Evolutionary conservation across 1,140 invertebrate genomes (phyloP).

Genomic region (Saccostrea glomerata): DNA sequence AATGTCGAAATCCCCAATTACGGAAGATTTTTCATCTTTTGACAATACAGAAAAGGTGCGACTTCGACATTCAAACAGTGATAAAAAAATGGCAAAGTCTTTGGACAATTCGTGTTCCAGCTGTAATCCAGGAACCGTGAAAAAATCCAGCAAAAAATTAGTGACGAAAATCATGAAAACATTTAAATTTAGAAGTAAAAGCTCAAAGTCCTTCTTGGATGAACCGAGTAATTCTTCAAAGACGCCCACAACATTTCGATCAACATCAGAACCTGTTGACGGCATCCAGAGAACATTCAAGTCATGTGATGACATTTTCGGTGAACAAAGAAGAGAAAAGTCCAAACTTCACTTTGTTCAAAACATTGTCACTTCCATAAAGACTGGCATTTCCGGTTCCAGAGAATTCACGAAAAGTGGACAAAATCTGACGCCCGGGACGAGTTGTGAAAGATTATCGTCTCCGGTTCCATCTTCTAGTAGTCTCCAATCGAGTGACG

Average conservation of each 20-base stretch:
- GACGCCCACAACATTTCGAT: neutral
- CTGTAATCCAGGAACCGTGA: constrained; percentile 8
- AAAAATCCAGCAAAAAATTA: constrained; percentile 21
- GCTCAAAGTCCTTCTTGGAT: neutral
- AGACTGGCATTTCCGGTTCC: neutral
- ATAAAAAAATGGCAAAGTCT: constrained; percentile 1
- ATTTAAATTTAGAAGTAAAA: constrained; percentile 10
- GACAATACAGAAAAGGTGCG: neutral
- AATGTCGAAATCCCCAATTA: neutral
- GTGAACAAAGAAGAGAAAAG: constrained; percentile 4
- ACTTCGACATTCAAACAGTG: neutral
- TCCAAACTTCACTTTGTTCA: constrained; percentile 18
- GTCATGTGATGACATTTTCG: constrained; percentile 2
- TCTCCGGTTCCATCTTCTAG: neutral
- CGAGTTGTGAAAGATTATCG: neutral
- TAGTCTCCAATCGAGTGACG: neutral
- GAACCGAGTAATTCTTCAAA: neutral
- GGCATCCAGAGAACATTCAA: neutral
- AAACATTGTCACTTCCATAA: constrained; percentile 10
- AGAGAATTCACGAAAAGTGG: constrained; percentile 22
- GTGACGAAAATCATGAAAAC: constrained; percentile 32
- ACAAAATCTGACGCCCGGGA: neutral
- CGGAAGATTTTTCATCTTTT: neutral
- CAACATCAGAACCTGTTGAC: neutral
- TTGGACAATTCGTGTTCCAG: neutral